These are phyloP conservation scores for Oligia strigilis DNA, from an alignment of 2,888 invertebrate genomes.

Conservation along the genomic window DNA sequence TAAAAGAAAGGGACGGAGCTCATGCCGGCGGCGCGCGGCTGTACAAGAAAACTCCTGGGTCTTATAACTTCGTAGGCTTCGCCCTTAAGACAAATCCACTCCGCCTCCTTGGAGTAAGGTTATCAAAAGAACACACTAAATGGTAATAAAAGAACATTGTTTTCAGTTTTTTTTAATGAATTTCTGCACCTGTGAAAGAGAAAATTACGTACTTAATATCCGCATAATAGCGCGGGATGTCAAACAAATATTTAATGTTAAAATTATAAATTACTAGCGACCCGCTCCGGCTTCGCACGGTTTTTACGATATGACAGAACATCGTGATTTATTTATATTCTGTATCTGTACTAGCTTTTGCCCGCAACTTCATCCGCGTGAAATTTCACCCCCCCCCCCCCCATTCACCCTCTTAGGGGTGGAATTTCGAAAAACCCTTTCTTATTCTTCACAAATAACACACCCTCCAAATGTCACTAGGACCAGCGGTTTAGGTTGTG, in stretches of 20 bases:
- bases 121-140: constrained; percentile 60
- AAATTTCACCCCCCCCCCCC: too few relatives aligned
- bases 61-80: constrained; percentile 73
- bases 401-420: too few relatives aligned
- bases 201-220: constrained; percentile 27
- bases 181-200: constrained; percentile 11
- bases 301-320: not conserved
- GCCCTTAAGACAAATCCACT: constrained; percentile 61
- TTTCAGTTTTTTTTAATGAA: constrained; percentile 16
- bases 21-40: constrained; percentile 49
- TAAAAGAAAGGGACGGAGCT: constrained; percentile 71
- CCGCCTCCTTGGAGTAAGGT: constrained; percentile 57
- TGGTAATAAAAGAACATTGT: constrained; percentile 50
- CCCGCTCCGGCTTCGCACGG: not conserved
- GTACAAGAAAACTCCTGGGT: constrained; percentile 65
- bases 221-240: not conserved
- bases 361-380: too few relatives aligned
- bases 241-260: not conserved
- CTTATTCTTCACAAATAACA: too few relatives aligned
- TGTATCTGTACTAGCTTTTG: not conserved
- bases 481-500: too few relatives aligned
- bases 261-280: not conserved
- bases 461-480: too few relatives aligned
- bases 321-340: not conserved
- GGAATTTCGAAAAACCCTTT: too few relatives aligned